Percentiles rank a stretch among this genome's conserved stretches.
Evolutionary conservation across 1,140 invertebrate species (phyloP).

Genomic region (Drosophila quadrilineata): DNA sequence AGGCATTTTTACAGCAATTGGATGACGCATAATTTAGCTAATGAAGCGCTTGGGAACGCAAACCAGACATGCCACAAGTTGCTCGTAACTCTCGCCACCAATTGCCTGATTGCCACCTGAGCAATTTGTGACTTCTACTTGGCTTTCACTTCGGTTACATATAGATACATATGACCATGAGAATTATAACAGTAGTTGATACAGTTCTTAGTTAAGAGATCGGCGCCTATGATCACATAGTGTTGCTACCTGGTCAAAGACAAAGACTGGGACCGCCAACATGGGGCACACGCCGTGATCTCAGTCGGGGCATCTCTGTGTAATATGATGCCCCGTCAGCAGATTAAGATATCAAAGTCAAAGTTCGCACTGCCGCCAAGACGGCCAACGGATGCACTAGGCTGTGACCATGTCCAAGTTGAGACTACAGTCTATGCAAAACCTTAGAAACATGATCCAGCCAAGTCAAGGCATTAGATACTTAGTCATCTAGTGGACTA

Average conservation of each 20-base stretch:
- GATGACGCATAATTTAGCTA: conserved; percentile 73
- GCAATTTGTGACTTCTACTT: background rate
- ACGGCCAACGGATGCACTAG: conserved; percentile 64
- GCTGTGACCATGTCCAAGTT: conserved; percentile 64
- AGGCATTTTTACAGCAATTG: conserved; percentile 66
- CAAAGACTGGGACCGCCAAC: conserved; percentile 16
- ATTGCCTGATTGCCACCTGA: conserved; percentile 28
- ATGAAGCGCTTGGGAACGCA: conserved; percentile 51
- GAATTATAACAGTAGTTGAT: conserved; percentile 51
- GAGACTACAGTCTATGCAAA: background rate
- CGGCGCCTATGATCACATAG: no score
- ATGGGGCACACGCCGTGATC: conserved; percentile 62
- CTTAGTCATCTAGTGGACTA: conserved; percentile 14
- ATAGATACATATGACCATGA: background rate
- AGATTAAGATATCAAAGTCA: conserved; percentile 78
- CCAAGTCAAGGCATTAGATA: conserved; percentile 51
- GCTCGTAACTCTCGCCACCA: background rate
- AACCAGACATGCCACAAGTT: conserved; percentile 6
- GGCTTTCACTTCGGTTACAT: background rate
- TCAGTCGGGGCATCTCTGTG: conserved; percentile 20
- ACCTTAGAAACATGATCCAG: conserved; percentile 58
- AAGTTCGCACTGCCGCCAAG: conserved; percentile 61
- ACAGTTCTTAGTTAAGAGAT: conserved; percentile 44
- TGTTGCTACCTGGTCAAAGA: background rate
- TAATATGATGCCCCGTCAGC: conserved; percentile 62